Percentiles rank a stretch among this genome's conserved stretches.
Conservation (phyloP, 2,113 vertebrate species). For the Rostratula benghalensis region DNA sequence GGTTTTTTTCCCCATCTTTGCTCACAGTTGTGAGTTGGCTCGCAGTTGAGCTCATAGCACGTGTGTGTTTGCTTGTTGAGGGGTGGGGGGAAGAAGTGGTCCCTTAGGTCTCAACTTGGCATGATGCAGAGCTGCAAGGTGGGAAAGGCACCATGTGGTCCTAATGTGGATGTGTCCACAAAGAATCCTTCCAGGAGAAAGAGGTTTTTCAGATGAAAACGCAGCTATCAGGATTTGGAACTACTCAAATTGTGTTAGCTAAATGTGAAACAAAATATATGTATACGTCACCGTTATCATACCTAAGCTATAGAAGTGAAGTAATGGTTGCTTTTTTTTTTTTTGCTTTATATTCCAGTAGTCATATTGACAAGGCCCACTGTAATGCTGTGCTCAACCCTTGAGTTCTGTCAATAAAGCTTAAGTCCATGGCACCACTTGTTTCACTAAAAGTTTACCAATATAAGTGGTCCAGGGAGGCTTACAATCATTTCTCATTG, state of each 20-base stretch:
- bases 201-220: background rate
- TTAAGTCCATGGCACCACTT: background rate
- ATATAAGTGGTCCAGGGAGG: background rate
- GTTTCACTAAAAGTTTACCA: background rate
- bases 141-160: background rate
- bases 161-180: no score
- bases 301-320: background rate
- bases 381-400: background rate
- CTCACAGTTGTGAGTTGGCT: background rate
- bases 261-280: background rate
- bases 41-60: background rate
- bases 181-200: background rate
- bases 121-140: background rate
- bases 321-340: background rate
- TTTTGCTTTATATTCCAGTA: background rate
- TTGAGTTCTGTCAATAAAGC: background rate
- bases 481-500: background rate
- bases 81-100: background rate
- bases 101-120: background rate
- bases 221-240: background rate
- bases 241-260: background rate
- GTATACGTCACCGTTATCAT: background rate
- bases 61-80: no score
- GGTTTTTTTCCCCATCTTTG: background rate
- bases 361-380: background rate